phyloP scores from a whole-genome alignment of 2,113 vertebrate species.

The Melierax canorus region DNA sequence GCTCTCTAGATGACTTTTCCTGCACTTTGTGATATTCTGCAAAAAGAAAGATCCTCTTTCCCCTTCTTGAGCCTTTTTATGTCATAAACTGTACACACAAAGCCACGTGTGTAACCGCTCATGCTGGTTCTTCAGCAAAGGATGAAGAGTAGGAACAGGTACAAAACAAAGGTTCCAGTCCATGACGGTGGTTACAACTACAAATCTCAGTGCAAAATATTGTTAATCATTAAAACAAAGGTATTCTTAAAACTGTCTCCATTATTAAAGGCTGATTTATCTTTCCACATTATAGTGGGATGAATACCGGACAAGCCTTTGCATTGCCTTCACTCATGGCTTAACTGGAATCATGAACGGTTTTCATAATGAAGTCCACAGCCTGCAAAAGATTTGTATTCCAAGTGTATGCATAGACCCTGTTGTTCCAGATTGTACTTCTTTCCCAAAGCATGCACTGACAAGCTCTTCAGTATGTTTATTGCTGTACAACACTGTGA shows the following conservation, averaged over 20 bases:
- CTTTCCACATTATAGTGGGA: neutral
- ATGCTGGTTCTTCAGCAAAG: neutral
- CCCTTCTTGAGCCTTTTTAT: neutral
- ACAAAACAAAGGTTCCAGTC: neutral
- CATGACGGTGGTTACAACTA: neutral
- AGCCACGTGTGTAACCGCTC: neutral
- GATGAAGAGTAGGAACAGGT: neutral
- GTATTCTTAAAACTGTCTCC: neutral
- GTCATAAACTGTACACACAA: neutral
- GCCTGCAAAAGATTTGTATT: neutral
- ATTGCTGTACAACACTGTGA: neutral
- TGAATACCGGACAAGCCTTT: neutral
- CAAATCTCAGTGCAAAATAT: neutral
- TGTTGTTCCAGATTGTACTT: neutral
- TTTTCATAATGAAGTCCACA: neutral
- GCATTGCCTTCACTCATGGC: neutral
- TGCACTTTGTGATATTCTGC: neutral
- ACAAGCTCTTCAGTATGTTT: slow-evolving; percentile 1
- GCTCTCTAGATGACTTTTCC: neutral
- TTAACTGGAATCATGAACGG: neutral
- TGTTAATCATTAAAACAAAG: neutral
- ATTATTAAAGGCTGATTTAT: neutral
- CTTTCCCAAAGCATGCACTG: neutral
- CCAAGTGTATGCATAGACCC: neutral
- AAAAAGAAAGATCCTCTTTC: neutral